Evolutionary conservation across 1,140 invertebrate species (phyloP).

Genomic region (Drosophila kepulauana): DNA sequence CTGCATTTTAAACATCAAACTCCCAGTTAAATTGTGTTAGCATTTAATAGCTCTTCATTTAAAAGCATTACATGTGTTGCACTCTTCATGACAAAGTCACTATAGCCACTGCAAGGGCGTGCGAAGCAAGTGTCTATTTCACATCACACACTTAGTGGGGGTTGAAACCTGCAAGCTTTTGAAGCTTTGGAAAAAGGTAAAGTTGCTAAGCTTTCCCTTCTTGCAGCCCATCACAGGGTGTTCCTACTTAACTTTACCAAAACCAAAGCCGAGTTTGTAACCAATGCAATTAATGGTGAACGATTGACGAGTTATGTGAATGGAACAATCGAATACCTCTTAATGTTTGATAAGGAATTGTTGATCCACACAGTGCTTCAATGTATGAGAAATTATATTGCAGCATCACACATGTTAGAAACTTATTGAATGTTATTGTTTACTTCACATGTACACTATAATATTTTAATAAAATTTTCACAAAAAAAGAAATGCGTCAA

Average conservation of each 20-base stretch:
- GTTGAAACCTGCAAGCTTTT: neutral
- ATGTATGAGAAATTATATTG: too few species aligned
- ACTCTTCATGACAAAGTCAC: neutral
- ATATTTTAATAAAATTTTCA: too few species aligned
- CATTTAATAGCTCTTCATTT: neutral
- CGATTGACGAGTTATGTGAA: too few species aligned
- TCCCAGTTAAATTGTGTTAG: neutral
- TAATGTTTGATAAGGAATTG: too few species aligned
- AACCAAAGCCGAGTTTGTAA: slow-evolving; percentile 3
- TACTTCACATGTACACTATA: too few species aligned
- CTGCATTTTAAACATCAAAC: neutral
- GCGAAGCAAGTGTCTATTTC: neutral
- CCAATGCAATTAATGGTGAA: neutral
- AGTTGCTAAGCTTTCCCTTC: neutral
- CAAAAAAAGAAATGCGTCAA: too few species aligned
- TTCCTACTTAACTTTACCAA: neutral
- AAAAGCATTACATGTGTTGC: neutral
- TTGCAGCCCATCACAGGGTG: neutral
- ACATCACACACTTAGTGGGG: neutral
- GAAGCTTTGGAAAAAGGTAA: slow-evolving; percentile 1
- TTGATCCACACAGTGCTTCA: too few species aligned
- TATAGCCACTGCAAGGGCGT: neutral
- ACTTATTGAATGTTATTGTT: too few species aligned
- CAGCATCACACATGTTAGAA: too few species aligned
- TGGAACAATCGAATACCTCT: too few species aligned